Evolutionary conservation across 1,140 invertebrate species (phyloP), one percentile per base, ranked within the genome.

Genomic region (Chrysomallon squamiferum): DNA sequence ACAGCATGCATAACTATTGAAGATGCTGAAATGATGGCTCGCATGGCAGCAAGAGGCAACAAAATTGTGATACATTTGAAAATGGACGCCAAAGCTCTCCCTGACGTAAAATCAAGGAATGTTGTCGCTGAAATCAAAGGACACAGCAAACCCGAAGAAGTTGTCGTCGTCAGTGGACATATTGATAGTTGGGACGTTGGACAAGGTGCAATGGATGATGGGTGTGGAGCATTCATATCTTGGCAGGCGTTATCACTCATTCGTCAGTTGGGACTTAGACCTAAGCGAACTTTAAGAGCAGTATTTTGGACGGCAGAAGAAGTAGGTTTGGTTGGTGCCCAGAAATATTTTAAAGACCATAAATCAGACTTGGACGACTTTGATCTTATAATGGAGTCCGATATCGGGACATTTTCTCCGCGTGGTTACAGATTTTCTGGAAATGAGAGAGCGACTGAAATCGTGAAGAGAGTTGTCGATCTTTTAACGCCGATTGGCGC

Each of bases 181-280:
- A 88, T 95, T n/a, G 93, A 95, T 78, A 93, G 91, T 75, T 95
- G 94, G 93, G 93, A 95, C 75, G 92, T 94, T 22, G 93, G 93
- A 6, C 88, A 91, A 80, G 93, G 93, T 22, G 93, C 93, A 0
- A 91, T 95, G 91, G 93, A 95, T 79, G 93, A 95, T 80, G 93
- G 92, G 38, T 84, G 82, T 66, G 93, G 93, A 47, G 87, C 90
- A 32, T 92, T 94, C 69, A 90, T 94, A 59, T 92, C 92, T 6
- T 94, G 92, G 91, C 89, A 78, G 62, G 89, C 90, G 35, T 86
- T 93, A 11, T 88, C 89, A 9, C 82, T 93, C 32, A 75, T 95
- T 6, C 91, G 91, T 76, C 81, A 86, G 30, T 84, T 95, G 0
- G 76, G 89, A 58, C 83, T 94, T 18, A 87, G 81, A 61, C 89